Conservation (phyloP, 2,113 vertebrate genomes). For the Dunckerocampus dactyliophorus region DNA sequence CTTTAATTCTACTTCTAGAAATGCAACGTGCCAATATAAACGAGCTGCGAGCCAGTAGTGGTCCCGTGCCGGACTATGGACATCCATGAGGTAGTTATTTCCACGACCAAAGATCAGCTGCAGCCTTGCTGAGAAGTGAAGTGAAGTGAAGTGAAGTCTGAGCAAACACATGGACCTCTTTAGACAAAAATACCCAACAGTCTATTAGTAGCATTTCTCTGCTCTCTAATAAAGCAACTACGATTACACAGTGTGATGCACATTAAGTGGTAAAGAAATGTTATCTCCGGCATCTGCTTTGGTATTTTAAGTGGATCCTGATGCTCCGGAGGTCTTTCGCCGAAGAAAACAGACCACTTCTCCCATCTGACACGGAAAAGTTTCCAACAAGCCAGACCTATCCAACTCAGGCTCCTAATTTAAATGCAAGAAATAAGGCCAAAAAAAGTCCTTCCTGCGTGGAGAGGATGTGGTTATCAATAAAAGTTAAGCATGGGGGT, state of each 20-base stretch:
- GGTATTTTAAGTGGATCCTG: slow-evolving; percentile 46
- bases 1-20: no score
- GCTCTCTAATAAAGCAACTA: background rate
- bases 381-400: background rate
- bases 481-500: background rate
- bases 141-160: no score
- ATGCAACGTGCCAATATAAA: no score
- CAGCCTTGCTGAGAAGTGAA: no score
- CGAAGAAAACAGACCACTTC: slow-evolving; percentile 4
- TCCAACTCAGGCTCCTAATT: background rate
- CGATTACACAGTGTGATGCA: background rate
- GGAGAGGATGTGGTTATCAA: no score
- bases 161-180: no score
- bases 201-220: background rate
- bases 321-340: slow-evolving; percentile 20
- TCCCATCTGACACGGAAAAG: background rate
- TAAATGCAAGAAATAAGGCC: background rate
- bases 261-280: background rate
- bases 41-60: no score
- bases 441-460: no score
- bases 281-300: slow-evolving; percentile 18
- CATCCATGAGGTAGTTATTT: no score
- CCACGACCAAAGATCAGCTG: no score
- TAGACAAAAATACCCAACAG: background rate
- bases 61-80: no score